Percentiles rank a stretch among this genome's conserved stretches.
phyloP scores from a whole-genome alignment of 2,797 vertebrate genomes.

The Premnoplex brunnescens region DNA sequence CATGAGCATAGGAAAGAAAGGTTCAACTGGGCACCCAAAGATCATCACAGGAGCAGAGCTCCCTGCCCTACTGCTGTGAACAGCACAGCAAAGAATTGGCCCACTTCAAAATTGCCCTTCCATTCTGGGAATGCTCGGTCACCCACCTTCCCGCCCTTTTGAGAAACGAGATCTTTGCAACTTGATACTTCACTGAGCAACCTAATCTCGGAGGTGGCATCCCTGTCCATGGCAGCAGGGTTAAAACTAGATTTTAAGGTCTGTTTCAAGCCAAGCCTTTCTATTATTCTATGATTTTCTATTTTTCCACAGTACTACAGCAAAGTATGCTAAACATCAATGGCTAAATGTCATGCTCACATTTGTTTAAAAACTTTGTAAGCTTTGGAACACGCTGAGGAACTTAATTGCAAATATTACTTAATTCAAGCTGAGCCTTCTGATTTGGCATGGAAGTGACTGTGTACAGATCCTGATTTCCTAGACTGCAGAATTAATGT shows the following conservation, averaged over 20 bases:
- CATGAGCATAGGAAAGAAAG: background rate
- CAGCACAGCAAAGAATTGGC: background rate
- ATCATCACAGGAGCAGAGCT: background rate
- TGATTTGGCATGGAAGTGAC: background rate
- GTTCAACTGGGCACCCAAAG: background rate
- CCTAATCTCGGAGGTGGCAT: background rate
- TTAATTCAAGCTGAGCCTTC: background rate
- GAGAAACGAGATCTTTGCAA: background rate
- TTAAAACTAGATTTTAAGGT: background rate
- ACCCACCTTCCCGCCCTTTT: background rate
- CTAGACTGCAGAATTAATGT: background rate
- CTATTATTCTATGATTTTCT: background rate
- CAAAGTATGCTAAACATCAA: background rate
- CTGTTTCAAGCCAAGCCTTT: background rate
- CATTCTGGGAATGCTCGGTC: background rate
- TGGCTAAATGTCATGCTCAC: background rate
- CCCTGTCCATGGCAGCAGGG: background rate
- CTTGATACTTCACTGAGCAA: background rate
- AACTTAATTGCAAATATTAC: background rate
- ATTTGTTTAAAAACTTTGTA: background rate
- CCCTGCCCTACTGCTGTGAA: background rate
- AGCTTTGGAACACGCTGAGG: background rate
- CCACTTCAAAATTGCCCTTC: background rate
- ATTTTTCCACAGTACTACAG: background rate
- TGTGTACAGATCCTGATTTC: background rate